A percentile compares a stretch with the other conserved stretches of the same genome.
Conservation (phyloP, 2,797 vertebrate species). For the Hyperoplus lanceolatus region DNA sequence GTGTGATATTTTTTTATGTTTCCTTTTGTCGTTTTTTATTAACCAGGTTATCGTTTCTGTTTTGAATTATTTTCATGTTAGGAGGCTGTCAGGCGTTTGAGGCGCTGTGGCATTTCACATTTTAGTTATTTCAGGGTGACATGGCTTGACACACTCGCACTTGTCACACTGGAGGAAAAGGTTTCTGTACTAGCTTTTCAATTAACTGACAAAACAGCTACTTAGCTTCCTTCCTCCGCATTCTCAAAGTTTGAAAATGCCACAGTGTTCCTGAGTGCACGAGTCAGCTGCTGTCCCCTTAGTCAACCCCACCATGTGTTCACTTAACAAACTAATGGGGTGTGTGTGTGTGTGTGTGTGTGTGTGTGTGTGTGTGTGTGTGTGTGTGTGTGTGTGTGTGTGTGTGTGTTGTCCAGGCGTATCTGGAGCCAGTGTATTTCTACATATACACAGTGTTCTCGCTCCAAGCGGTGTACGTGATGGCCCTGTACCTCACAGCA, state of each 20-base stretch:
- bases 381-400: slow-evolving; percentile 48
- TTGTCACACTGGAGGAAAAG: slow-evolving; percentile 55
- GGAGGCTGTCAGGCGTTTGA: slow-evolving; percentile 35
- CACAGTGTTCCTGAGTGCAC: slow-evolving; percentile 40
- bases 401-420: slow-evolving; percentile 84
- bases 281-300: slow-evolving; percentile 28
- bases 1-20: not conserved
- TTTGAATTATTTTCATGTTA: slow-evolving; percentile 6
- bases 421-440: slow-evolving; percentile 97
- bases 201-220: slow-evolving; percentile 53
- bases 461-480: slow-evolving; percentile 94
- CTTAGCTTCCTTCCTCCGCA: slow-evolving; percentile 39
- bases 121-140: slow-evolving; percentile 36
- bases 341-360: slow-evolving; percentile 28
- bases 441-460: slow-evolving; percentile 99
- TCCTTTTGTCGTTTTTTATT: not conserved
- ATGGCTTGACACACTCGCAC: slow-evolving; percentile 18
- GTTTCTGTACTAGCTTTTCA: slow-evolving; percentile 60
- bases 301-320: slow-evolving; percentile 25
- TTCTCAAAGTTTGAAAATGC: slow-evolving; percentile 61
- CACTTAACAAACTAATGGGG: slow-evolving; percentile 47
- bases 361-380: slow-evolving; percentile 38
- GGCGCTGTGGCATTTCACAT: slow-evolving; percentile 49
- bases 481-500: slow-evolving; percentile 93
- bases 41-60: not conserved